Evolutionary conservation across 2,797 vertebrate species (phyloP), one percentile per base, ranked within the genome.

Genomic region (Babyrousa celebensis): DNA sequence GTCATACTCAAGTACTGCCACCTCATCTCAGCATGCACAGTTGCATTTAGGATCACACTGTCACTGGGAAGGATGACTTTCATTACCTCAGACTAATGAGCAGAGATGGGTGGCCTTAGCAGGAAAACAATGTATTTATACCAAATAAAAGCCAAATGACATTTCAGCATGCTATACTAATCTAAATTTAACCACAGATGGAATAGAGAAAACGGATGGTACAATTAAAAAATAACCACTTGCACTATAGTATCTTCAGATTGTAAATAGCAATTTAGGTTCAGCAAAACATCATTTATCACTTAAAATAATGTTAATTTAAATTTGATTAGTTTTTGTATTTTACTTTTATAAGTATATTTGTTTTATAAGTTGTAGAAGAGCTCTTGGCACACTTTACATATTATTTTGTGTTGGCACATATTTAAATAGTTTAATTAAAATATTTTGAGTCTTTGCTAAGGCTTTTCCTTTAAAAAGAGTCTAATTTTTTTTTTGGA

Each of bases 71-170:
- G 54, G 85, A 72, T 70, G 89, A 71, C 29, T 65, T 95, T 91
- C 21, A 93, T 68, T 72, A 85, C 27, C 83, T 70, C 62, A 80
- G n/a, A 43, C 27, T 92, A 65, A 85, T 67, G 32, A 94, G 14
- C 67, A 83, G 58, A 75, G 25, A 74, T 48, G 43, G 27, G 94
- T 91, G 70, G 11, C 29, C 16, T 88, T 63, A 82, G n/a, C 40
- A 90, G 71, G 18, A 95, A 95, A 92, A 87, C 17, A 94, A 67
- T 20, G 10, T 5, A 80, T 79, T 60, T 89, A n/a, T 74, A 87
- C 3, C 71, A 90, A 90, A 87, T 90, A 94, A 86, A 94, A 56
- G 90, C 10, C 21, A 90, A 77, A 88, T 85, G 36, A 80, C 62
- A 96, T 58, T n/a, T 29, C 78, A 83, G 32, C 23, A 88, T 72